A percentile compares a stretch with the other conserved stretches of the same genome.
Evolutionary conservation across 2,888 invertebrate species (phyloP).

Genomic region (Cephus spinipes): DNA sequence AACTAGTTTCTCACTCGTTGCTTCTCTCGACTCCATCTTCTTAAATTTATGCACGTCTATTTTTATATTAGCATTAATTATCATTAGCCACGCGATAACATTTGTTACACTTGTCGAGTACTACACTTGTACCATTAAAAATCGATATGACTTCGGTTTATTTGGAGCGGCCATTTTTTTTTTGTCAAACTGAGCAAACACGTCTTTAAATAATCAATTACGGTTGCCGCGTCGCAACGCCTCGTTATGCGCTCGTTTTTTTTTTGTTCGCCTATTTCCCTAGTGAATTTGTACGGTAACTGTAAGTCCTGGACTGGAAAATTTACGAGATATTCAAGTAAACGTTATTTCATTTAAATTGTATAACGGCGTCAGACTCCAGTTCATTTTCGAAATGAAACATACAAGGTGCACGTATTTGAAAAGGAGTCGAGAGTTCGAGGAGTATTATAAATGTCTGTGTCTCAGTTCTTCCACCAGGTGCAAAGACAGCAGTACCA

Average conservation of each 20-base stretch:
- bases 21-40: not conserved
- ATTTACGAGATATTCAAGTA: not conserved
- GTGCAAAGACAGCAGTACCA: conserved; percentile 60
- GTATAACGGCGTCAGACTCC: not conserved
- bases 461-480: conserved; percentile 58
- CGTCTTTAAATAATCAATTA: not conserved
- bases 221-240: not conserved
- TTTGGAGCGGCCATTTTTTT: no score
- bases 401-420: not conserved
- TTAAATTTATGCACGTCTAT: not conserved
- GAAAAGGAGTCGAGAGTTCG: not conserved
- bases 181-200: no score
- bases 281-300: no score
- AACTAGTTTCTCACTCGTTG: conserved; percentile 19
- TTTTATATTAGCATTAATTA: not conserved
- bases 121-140: not conserved
- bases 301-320: not conserved
- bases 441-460: not conserved
- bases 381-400: not conserved
- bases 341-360: not conserved
- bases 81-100: not conserved
- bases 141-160: not conserved
- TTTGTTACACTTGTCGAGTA: not conserved
- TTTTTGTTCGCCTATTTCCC: no score
- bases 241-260: not conserved